These are phyloP conservation scores for Chaenocephalus aceratus DNA, from an alignment of 2,113 vertebrate species.

Conservation along the genomic window DNA sequence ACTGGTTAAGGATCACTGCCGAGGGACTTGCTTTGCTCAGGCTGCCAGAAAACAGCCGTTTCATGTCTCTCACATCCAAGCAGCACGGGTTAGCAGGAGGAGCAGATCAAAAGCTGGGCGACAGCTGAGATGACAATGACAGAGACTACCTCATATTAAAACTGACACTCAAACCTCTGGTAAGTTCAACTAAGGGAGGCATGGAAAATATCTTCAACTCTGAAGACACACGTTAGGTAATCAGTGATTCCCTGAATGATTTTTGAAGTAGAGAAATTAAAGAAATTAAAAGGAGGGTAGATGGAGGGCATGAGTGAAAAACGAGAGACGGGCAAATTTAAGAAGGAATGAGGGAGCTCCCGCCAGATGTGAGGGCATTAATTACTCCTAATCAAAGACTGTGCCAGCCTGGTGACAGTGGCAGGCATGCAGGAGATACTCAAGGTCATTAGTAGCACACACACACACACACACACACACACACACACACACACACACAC, in stretches of 20 bases:
- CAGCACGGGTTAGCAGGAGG: slow-evolving; percentile 52
- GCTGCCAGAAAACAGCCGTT: slow-evolving; percentile 75
- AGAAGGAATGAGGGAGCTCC: slow-evolving; percentile 55
- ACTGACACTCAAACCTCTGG: slow-evolving; percentile 39
- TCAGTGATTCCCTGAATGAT: slow-evolving; percentile 25
- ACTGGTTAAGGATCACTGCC: slow-evolving; percentile 69
- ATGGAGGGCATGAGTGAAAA: slow-evolving; percentile 26
- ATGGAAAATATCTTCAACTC: slow-evolving; percentile 38
- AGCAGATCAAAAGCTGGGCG: slow-evolving; percentile 72
- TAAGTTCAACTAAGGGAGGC: slow-evolving; percentile 37
- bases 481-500: slow-evolving; percentile 5
- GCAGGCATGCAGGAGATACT: slow-evolving; percentile 63
- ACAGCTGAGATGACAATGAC: slow-evolving; percentile 73
- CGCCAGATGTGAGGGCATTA: slow-evolving; percentile 80
- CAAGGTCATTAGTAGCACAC: slow-evolving; percentile 75
- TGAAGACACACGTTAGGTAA: slow-evolving; percentile 27
- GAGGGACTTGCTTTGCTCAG: slow-evolving; percentile 73
- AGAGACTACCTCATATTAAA: slow-evolving; percentile 51
- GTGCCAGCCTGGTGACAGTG: slow-evolving; percentile 72
- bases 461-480: not conserved
- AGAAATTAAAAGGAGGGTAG: slow-evolving; percentile 28
- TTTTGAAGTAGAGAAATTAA: slow-evolving; percentile 46
- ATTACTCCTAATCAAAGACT: slow-evolving; percentile 77
- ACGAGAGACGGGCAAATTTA: slow-evolving; percentile 54
- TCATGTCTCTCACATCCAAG: slow-evolving; percentile 74